phyloP scores from a whole-genome alignment of 2,797 vertebrate genomes.

The Dryobates pubescens region DNA sequence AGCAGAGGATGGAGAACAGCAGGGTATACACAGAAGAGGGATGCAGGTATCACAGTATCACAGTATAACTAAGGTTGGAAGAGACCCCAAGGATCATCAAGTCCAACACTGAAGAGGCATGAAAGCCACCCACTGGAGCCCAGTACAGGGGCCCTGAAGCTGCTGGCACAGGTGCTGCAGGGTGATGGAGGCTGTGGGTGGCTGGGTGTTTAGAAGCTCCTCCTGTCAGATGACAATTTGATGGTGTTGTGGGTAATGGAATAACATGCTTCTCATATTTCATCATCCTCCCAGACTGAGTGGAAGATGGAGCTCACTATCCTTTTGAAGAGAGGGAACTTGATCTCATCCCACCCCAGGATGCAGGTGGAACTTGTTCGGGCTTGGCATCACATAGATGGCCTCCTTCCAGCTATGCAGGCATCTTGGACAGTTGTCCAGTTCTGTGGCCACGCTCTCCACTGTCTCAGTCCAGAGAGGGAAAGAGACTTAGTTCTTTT shows the following conservation, averaged over 20 bases:
- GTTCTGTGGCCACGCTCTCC: background rate
- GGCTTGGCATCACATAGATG: background rate
- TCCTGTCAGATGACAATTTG: fast-evolving
- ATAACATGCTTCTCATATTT: background rate
- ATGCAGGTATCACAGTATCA: too few species aligned
- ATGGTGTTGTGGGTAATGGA: fast-evolving
- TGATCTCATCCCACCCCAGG: background rate
- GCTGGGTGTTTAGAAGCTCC: fast-evolving
- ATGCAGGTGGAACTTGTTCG: background rate
- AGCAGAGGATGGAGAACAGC: background rate
- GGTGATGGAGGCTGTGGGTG: too few species aligned
- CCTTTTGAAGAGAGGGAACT: background rate
- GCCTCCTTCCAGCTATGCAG: background rate
- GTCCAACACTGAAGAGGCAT: fast-evolving
- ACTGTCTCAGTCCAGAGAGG: too few species aligned
- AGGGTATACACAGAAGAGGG: fast-evolving
- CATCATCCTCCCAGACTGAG: fast-evolving
- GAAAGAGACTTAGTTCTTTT: too few species aligned
- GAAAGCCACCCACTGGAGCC: background rate
- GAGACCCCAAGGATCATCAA: too few species aligned
- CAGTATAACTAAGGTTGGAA: too few species aligned
- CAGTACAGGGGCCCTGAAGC: fast-evolving
- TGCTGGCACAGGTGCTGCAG: background rate
- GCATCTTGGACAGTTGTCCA: background rate
- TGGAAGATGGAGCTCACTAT: background rate